Base-by-base conservation (phyloP, 1,140 invertebrate species). In the Heliconius nattereri region DNA sequence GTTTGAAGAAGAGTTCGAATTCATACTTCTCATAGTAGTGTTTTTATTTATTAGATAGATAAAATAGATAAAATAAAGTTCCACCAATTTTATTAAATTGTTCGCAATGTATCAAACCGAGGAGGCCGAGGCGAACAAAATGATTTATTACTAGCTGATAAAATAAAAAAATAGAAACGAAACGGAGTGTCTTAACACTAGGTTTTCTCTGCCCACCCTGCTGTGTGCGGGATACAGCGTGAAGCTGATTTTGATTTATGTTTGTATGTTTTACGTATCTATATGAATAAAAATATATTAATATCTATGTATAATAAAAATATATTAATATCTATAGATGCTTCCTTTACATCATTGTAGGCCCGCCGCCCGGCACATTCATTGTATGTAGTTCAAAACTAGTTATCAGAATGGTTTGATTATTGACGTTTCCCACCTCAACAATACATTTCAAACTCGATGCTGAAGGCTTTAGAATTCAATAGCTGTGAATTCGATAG, bases 391-490 rank as follows among this genome's bases (percentile, higher is more conserved):
- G 23, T 66, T 66, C 60, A 66, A 29, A 75, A 66, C 26, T 75
- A 45, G 37, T 70, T 76, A 76, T 76, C 60, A 49, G 26, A 71
- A 49, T 76, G n/a, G 26, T 45, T 60, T 75, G 75, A 37, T 40
- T 70, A 60, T 75, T 35, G 54, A 66, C 60, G 23, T 66, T 60
- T 70, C 75, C 37, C 71, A n/a, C 35, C 75, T 71, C 45, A 11
- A 45, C 37, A 76, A 76, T 76, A 76, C 57, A 76, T 71, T 76
- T 76, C 57, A 70, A 70, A 70, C 66, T 49, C 75, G 29, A 49
- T 71, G 75, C 66, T 70, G 37, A 70, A 70, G 19, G 37, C n/a
- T 76, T 70, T 29, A 26, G 16, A 76, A 70, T 40, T 76, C 75
- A 76, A 40, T 70, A 26, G 35, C 60, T 37, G 54, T 66, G 23